Evolutionary conservation across 2,888 invertebrate genomes (phyloP), one percentile per base, ranked within the genome.

Genomic region (Boloria euphrosyne): DNA sequence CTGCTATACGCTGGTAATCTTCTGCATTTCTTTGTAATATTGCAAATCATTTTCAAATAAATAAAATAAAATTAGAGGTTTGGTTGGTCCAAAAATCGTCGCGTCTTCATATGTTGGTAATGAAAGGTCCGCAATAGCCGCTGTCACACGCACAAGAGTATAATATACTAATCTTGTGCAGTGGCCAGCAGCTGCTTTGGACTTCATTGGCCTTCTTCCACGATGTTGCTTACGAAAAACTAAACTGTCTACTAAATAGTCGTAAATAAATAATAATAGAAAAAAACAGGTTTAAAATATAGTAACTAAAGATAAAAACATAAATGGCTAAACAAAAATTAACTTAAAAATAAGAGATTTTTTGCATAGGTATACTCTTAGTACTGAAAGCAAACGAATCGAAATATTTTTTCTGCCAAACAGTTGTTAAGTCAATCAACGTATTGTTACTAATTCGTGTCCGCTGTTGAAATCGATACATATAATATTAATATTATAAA

Each of bases 121-220:
- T 93, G 93, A 93, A 94, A 92, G 83, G 91, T 95, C 96, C 96
- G 97, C 96, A 96, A 97, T 97, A 97, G 97, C 97, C 97, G 97
- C 97, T 97, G 97, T 97, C 97, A 97, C 97, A 97, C 97, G 97
- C 97, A 97, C 97, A 97, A 97, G 97, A 97, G 97, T 97, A 96
- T 95, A 38, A 38, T 38, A 85, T 76, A 89, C 91, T 97, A 97
- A 96, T 97, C 97, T 97, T 97, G 97, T 96, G 96, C 97, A 97
- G 97, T 97, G 97, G 96, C 97, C 97, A 97, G 97, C 97, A 97
- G 97, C 97, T 97, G 96, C 95, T 96, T 96, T 97, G 95, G 95
- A 93, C 93, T 94, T 95, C 95, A 94, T 90, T 84, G 63, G 70
- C 67, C 62, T 62, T 66, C 64, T 44, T 67, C 71, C 17, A n/a